Conservation (phyloP, 2,797 vertebrate genomes). For the Poecilia gillii region DNA sequence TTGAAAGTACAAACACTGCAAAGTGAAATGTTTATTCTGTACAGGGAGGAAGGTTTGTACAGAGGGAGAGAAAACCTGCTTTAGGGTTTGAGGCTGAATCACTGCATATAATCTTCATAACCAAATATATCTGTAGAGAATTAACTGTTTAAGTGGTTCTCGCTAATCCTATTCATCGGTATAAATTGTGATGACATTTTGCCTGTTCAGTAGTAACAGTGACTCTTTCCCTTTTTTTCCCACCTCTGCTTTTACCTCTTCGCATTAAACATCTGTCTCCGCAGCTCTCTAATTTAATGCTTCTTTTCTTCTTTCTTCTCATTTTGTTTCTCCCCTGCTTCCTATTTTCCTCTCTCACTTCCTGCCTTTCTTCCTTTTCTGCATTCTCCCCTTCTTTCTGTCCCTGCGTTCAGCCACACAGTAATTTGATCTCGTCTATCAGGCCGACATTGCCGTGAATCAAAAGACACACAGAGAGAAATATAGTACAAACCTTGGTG, state of each 20-base stretch:
- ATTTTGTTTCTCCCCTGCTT: conserved; percentile 36
- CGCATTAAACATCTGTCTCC: conserved; percentile 35
- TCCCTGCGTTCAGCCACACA: conserved; percentile 41
- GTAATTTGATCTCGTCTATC: conserved; percentile 76
- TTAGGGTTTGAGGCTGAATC: conserved; percentile 1
- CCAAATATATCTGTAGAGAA: neutral
- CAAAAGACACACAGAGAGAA: conserved; percentile 76
- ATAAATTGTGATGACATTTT: neutral
- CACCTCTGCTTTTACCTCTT: conserved; percentile 34
- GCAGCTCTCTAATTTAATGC: conserved; percentile 4
- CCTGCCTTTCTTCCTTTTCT: conserved; percentile 35
- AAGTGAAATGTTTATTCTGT: conserved; percentile 10
- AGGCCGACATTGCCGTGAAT: conserved; percentile 73
- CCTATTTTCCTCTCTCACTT: conserved; percentile 26
- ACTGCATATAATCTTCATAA: conserved; percentile 13
- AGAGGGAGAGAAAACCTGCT: conserved; percentile 1
- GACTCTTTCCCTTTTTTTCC: conserved; percentile 1
- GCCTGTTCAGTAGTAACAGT: conserved; percentile 3
- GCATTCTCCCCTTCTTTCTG: conserved; percentile 10
- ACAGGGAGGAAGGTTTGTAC: neutral
- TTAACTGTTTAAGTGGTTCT: conserved; percentile 12
- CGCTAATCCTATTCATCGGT: neutral
- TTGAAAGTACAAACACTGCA: neutral
- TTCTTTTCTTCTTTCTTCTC: conserved; percentile 19
- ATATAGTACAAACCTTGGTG: conserved; percentile 79